Base-by-base conservation (phyloP, 2,888 invertebrate genomes). In the Sphaerophoria taeniata region DNA sequence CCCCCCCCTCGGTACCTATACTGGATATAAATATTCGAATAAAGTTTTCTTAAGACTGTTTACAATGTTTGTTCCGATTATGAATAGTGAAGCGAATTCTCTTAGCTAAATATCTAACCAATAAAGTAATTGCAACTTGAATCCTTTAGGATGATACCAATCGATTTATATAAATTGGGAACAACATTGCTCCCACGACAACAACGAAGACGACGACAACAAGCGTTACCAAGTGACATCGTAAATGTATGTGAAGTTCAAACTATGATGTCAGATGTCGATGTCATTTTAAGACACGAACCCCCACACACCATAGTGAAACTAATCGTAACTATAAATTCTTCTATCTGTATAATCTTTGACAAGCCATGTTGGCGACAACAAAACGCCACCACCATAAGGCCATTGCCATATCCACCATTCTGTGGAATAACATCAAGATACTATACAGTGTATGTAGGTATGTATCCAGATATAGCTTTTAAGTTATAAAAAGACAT, bases 261-360 rank as follows among this genome's bases (percentile, higher is more conserved):
- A 72, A 53, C 58, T 53, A 77, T 82, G 77, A 82, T 82, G 81
- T 82, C 81, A 82, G 81, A 77, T 67, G 72, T 77, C 77, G 81
- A 77, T 67, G 72, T 77, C 77, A 65, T 39, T 72, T 36, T 53
- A 31, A 14, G 60, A 53, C 71, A 55, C 33, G 55, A 77, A 72
- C 81, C 65, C 77, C 76, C 81, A 43, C 43, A 43, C 43, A 43
- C 11, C 39, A 76, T 60, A 71, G 45, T 58, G 60, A 67, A 82
- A 67, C 67, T 71, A 82, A 82, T 82, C 77, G 60, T 12, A 45
- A 34, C 65, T 39, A 76, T 53, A 81, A 81, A 81, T 55, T 67
- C 71, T 65, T 45, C 47, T 39, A 65, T 61, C 14, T 45, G 60
- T 45, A 45, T 45, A 61, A 45, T 61, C 45, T 61, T n/a, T 9